Percentiles rank a stretch among this genome's conserved stretches.
These are phyloP conservation scores for Ptilonorhynchus violaceus DNA, from an alignment of 2,113 vertebrate genomes.

Conservation along the genomic window DNA sequence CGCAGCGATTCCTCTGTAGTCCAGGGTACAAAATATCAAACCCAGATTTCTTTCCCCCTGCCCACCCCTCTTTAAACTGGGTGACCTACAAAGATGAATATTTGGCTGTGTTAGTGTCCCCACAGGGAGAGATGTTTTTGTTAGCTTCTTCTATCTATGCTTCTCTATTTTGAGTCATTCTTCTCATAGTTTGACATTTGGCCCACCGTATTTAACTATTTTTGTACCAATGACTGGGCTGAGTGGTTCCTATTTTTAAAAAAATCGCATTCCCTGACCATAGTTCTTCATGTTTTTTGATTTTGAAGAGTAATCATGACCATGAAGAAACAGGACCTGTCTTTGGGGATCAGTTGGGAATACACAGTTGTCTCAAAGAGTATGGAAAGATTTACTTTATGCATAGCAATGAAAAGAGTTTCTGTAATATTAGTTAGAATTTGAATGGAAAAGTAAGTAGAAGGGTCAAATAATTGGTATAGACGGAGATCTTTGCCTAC, in stretches of 20 bases:
- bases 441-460: background rate
- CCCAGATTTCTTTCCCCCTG: background rate
- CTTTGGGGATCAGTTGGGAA: background rate
- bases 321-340: background rate
- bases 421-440: background rate
- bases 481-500: background rate
- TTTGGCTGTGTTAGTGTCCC: background rate
- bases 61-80: background rate
- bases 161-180: background rate
- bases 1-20: slow-evolving; percentile 3
- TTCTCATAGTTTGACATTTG: background rate
- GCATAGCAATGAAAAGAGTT: background rate
- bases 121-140: background rate
- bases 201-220: background rate
- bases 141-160: background rate
- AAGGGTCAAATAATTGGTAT: background rate
- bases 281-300: background rate
- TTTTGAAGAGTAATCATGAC: background rate
- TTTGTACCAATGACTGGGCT: background rate
- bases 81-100: background rate
- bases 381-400: background rate
- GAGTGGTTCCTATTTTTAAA: background rate
- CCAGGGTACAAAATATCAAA: slow-evolving; percentile 30
- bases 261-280: background rate
- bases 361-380: background rate